Evolutionary conservation across 1,140 invertebrate genomes (phyloP).

Genomic region (Meloidogyne hapla): DNA sequence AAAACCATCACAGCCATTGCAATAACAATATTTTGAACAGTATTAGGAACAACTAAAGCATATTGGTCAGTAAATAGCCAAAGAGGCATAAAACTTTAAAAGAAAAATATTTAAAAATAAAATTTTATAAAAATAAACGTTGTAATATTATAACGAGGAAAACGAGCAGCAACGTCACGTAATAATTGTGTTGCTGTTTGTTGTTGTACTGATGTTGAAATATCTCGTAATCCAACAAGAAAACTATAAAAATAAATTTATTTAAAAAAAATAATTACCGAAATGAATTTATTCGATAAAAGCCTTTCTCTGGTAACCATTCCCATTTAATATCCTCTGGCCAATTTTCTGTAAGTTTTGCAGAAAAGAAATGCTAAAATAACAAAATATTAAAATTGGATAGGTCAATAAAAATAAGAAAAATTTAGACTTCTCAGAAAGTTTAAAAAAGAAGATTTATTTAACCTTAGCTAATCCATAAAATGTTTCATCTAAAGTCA

Average conservation of each 20-base stretch:
- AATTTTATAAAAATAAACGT: slow-evolving; percentile 73
- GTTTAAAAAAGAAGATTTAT: too few species aligned
- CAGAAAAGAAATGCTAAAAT: slow-evolving; percentile 52
- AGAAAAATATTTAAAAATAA: slow-evolving; percentile 61
- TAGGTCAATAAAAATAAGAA: too few species aligned
- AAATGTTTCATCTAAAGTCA: slow-evolving; percentile 65
- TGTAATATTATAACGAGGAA: slow-evolving; percentile 78
- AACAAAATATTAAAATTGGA: too few species aligned
- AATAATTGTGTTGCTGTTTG: slow-evolving; percentile 53
- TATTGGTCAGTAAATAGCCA: slow-evolving; percentile 85
- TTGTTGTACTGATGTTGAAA: slow-evolving; percentile 58
- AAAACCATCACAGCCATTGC: slow-evolving; percentile 91
- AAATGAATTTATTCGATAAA: slow-evolving; percentile 48
- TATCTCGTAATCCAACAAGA: slow-evolving; percentile 60
- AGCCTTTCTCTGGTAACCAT: slow-evolving; percentile 35
- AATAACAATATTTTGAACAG: slow-evolving; percentile 86
- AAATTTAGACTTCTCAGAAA: too few species aligned
- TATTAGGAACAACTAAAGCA: slow-evolving; percentile 66
- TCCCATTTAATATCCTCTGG: slow-evolving; percentile 62
- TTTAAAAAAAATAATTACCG: slow-evolving; percentile 25
- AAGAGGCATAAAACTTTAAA: slow-evolving; percentile 89
- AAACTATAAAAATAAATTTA: slow-evolving; percentile 47
- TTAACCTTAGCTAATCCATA: slow-evolving; percentile 49
- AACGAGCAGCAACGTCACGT: slow-evolving; percentile 73
- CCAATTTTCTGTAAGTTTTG: slow-evolving; percentile 53